Conservation (phyloP, 2,113 vertebrate genomes). For the Channa argus region DNA sequence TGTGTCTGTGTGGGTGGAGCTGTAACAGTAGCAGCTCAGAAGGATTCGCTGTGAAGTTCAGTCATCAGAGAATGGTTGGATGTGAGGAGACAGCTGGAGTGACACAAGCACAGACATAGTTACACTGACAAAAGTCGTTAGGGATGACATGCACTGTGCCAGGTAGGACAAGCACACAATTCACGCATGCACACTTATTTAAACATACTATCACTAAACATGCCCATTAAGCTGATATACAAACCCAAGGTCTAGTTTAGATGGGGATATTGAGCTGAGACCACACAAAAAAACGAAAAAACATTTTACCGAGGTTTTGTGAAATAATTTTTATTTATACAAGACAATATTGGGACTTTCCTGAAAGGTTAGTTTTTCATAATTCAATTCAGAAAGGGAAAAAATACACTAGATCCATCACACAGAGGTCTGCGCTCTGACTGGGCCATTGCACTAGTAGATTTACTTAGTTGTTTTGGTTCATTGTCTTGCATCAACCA, state of each 20-base stretch:
- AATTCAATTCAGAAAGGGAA: too few species aligned
- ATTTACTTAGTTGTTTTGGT: too few species aligned
- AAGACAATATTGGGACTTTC: too few species aligned
- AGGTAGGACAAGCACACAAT: constrained; percentile 61
- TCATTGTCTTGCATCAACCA: too few species aligned
- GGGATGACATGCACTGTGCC: constrained; percentile 45
- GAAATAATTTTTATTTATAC: too few species aligned
- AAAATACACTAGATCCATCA: too few species aligned
- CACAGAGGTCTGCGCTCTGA: too few species aligned
- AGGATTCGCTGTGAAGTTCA: constrained; percentile 54
- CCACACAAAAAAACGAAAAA: too few species aligned
- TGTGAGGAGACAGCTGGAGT: constrained; percentile 70
- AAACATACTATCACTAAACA: constrained; percentile 20
- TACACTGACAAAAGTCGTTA: constrained; percentile 23
- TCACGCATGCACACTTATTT: constrained; percentile 13
- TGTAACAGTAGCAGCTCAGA: constrained; percentile 31
- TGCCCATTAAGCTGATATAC: constrained; percentile 55
- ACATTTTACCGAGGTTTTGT: too few species aligned
- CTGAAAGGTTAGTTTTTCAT: too few species aligned
- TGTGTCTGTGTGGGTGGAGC: constrained; percentile 46
- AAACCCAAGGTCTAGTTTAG: constrained; percentile 42
- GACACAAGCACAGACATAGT: constrained; percentile 27
- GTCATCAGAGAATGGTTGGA: constrained; percentile 55
- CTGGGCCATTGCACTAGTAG: too few species aligned
- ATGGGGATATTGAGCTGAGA: constrained; percentile 22